A percentile compares a stretch with the other conserved stretches of the same genome.
phyloP scores from a whole-genome alignment of 2,797 vertebrate species.

The Cyprinodon diabolis region DNA sequence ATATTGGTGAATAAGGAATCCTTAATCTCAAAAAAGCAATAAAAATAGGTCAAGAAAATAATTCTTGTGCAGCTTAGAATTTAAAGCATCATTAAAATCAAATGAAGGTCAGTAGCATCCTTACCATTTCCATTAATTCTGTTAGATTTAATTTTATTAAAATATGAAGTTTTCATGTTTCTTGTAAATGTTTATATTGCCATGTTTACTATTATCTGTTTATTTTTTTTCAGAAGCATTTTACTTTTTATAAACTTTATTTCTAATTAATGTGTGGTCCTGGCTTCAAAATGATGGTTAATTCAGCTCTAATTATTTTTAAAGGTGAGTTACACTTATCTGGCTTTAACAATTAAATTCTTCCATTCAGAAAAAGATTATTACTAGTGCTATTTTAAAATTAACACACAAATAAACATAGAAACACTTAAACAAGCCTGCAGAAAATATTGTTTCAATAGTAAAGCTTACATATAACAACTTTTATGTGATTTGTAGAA shows the following conservation, averaged over 20 bases:
- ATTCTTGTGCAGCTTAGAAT: neutral
- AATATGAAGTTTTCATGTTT: neutral
- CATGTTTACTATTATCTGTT: neutral
- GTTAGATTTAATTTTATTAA: neutral
- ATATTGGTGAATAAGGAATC: neutral
- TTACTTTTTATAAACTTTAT: neutral
- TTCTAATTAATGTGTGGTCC: neutral
- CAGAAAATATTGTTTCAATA: neutral
- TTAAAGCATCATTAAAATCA: neutral
- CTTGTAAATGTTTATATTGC: neutral
- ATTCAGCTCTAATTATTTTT: neutral
- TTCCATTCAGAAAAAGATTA: neutral
- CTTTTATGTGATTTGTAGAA: neutral
- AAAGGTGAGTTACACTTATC: neutral
- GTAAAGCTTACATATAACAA: neutral
- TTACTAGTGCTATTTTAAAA: neutral
- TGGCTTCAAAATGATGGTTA: neutral
- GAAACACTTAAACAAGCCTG: no score
- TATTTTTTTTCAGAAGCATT: neutral
- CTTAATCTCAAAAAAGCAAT: neutral
- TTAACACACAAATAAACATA: no score
- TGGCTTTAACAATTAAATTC: neutral
- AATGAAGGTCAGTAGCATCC: neutral
- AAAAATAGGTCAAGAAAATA: no score
- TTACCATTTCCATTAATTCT: neutral